Base-by-base conservation (phyloP, 1,140 invertebrate genomes). In the Saccostrea cuccullata region DNA sequence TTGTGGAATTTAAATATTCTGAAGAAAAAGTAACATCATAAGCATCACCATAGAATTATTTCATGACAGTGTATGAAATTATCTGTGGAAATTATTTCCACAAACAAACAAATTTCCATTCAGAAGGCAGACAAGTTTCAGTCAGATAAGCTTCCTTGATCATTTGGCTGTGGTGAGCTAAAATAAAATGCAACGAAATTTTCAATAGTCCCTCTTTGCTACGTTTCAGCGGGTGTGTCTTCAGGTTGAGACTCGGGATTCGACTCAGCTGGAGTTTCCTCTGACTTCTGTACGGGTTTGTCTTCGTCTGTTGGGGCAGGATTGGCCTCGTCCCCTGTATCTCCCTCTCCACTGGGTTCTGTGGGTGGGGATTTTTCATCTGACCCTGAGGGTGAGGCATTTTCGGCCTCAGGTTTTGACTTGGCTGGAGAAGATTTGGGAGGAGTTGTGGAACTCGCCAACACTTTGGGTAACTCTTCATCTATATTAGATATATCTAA, bases 251-350 rank as follows among this genome's bases (percentile, higher is more conserved):
- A 9, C 70, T 77, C 70, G 36, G 26, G 26, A 13, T 73, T 73
- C 3, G 70, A 77, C 70, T 77, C 26, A 1, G 70, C 70, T 17
- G 70, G 70, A 15, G 70, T 77, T 77, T 77, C 70, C 70, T 77
- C 70, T 36, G 70, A 77, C 26, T 77, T 82, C 84, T 88, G 58
- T 82, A 60, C 23, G 55, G 87, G 84, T 73, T 88, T 30, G 30
- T 84, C 82, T 55, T 82, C 56, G 40, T 86, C 87, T 30, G 58
- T 84, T 40, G 67, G n/a, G 9, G 13, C 55, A 2, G 23, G 4
- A 40, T 20, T 84, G 26, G 26, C 58, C 5, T 30, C 17, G 55
- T 36, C 56, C 40, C 36, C 83, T 47, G 84, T 56, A 30, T 82
- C 23, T 82, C 40, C 70, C 12, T 36, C 64, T 3, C 30, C 20